phyloP scores from a whole-genome alignment of 2,888 invertebrate genomes.

The Ophion ellenae region DNA sequence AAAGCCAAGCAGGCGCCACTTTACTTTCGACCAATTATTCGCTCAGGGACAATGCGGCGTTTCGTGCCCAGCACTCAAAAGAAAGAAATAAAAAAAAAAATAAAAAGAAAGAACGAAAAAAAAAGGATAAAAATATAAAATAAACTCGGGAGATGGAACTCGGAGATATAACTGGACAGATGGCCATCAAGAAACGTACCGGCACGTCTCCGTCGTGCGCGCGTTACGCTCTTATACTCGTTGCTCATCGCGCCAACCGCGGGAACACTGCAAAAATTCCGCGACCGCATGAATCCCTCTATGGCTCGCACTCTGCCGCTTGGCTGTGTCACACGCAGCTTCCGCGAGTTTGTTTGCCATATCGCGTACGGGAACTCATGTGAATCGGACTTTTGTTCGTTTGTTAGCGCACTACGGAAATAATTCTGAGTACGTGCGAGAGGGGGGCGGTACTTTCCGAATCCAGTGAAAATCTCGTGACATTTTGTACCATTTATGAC shows the following conservation, averaged over 20 bases:
- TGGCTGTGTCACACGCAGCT: conserved; percentile 8
- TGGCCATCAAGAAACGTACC: conserved; percentile 62
- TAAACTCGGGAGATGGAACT: conserved; percentile 31
- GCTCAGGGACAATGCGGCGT: conserved; percentile 48
- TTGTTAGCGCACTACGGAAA: too few species aligned
- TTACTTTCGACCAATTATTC: conserved; percentile 68
- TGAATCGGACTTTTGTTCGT: neutral
- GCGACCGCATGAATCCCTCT: conserved; percentile 16
- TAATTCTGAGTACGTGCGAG: neutral
- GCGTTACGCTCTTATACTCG: conserved; percentile 66
- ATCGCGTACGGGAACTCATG: neutral
- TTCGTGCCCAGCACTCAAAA: conserved; percentile 19
- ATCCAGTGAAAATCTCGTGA: neutral
- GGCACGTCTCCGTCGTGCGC: conserved; percentile 48
- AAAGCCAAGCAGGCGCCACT: conserved; percentile 58
- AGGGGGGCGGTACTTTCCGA: neutral
- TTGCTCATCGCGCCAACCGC: conserved; percentile 31
- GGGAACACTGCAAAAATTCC: conserved; percentile 25
- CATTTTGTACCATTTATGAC: neutral
- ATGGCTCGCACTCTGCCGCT: neutral
- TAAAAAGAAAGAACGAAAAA: neutral
- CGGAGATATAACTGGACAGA: conserved; percentile 62
- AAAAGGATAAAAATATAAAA: conserved; percentile 46
- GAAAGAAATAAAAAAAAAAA: conserved; percentile 9
- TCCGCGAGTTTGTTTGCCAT: conserved; percentile 4